phyloP scores from a whole-genome alignment of 2,797 vertebrate genomes.

The Hypotaenidia okinawae region DNA sequence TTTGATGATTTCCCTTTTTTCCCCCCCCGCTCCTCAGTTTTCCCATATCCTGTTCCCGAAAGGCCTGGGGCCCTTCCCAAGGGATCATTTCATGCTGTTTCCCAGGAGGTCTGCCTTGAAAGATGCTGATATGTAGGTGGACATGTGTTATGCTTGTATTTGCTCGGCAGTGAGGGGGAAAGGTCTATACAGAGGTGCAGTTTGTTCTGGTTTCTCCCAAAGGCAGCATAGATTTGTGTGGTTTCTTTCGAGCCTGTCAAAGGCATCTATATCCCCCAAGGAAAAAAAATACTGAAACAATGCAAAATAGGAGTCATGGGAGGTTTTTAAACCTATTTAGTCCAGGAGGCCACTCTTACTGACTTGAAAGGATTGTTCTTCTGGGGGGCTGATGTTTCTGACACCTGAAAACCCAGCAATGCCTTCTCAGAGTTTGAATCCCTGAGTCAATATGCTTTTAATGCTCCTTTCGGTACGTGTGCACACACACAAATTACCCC shows the following conservation, averaged over 20 bases:
- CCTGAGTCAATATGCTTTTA: fast-evolving
- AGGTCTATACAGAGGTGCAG: not conserved
- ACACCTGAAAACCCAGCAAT: not conserved
- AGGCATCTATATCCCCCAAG: not conserved
- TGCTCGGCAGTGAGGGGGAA: not conserved
- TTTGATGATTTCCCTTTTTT: slow-evolving; percentile 57
- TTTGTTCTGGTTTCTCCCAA: not conserved
- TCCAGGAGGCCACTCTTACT: not conserved
- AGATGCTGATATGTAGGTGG: not conserved
- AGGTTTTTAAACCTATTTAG: not conserved
- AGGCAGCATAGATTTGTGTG: not conserved
- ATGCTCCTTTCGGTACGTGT: not conserved
- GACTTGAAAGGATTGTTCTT: not conserved
- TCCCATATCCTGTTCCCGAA: slow-evolving; percentile 61
- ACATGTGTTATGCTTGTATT: not conserved
- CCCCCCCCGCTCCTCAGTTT: slow-evolving; percentile 3
- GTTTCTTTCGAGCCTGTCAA: not conserved
- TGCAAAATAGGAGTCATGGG: not conserved
- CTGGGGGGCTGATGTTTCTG: not conserved
- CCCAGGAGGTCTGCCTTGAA: not conserved
- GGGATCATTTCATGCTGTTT: slow-evolving; percentile 24
- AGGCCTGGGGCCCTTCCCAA: slow-evolving; percentile 40
- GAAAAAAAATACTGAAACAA: not conserved
- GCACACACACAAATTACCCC: not conserved
- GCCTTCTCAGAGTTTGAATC: not conserved